Evolutionary conservation across 30 jellyfish, hydroid and myxozoan genomes (phyloP).

Genomic region (Aurelia sp.): DNA sequence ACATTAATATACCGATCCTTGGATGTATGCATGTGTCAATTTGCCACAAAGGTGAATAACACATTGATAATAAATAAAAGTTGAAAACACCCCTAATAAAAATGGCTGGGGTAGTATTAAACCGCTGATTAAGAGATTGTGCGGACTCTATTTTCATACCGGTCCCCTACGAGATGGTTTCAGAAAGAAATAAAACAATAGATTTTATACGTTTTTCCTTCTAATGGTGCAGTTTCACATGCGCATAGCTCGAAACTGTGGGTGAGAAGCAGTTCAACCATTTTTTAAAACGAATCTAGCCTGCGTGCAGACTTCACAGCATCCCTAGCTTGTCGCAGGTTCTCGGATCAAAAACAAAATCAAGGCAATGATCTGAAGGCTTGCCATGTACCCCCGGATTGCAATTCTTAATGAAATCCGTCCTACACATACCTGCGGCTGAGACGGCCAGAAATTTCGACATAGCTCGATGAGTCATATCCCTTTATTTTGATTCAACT

Average conservation of each 20-base stretch:
- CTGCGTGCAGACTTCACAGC: not conserved
- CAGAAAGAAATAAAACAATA: no score
- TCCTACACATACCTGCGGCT: conserved; percentile 6
- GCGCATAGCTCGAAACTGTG: no score
- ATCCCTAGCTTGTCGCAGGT: not conserved
- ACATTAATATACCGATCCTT: no score
- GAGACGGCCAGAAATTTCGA: conserved; percentile 20
- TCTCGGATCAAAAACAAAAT: not conserved
- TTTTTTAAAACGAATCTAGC: not conserved
- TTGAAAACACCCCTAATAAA: no score
- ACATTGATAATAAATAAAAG: no score
- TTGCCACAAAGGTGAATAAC: no score
- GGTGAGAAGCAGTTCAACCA: not conserved
- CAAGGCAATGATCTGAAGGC: not conserved
- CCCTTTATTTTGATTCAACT: conserved; percentile 5
- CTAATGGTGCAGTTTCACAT: no score
- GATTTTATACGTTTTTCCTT: not conserved
- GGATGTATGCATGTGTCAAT: no score
- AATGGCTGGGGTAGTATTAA: no score
- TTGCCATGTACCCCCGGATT: not conserved
- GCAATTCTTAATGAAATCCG: not conserved
- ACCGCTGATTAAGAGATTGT: no score
- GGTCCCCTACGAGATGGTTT: no score
- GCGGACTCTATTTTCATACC: no score
- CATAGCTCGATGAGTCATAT: conserved; percentile 47